phyloP scores from a whole-genome alignment of 2,888 invertebrate genomes.

The Phrixothrix hirtus region DNA sequence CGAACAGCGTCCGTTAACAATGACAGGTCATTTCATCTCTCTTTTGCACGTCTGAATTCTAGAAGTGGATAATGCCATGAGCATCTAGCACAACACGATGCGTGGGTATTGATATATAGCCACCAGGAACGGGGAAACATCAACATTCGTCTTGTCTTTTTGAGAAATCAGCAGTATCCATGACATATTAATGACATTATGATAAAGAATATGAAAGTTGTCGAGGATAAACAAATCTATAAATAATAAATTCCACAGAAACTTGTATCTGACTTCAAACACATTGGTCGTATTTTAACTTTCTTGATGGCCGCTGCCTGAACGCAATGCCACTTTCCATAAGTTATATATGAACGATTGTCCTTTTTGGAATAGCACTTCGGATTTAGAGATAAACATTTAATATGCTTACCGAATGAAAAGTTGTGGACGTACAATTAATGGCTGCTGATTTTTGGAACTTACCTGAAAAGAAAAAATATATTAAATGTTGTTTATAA shows the following conservation, averaged over 20 bases:
- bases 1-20: conserved; percentile 34
- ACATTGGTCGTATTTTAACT: conserved; percentile 49
- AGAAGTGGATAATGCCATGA: conserved; percentile 28
- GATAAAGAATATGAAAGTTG: conserved; percentile 55
- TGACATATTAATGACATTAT: conserved; percentile 55
- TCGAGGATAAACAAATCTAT: conserved; percentile 55
- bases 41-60: conserved; percentile 33
- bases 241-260: conserved; percentile 51
- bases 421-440: too few species aligned
- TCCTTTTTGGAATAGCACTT: conserved; percentile 27
- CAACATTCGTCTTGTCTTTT: conserved; percentile 54
- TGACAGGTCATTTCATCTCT: conserved; percentile 43
- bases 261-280: conserved; percentile 45
- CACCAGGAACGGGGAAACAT: conserved; percentile 51
- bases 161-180: conserved; percentile 52
- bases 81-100: conserved; percentile 30
- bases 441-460: too few species aligned
- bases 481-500: too few species aligned
- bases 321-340: conserved; percentile 46
- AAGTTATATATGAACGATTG: conserved; percentile 34
- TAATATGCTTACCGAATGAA: conserved; percentile 10
- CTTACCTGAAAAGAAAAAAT: conserved; percentile 23
- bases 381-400: conserved; percentile 13
- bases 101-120: conserved; percentile 54
- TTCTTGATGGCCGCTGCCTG: conserved; percentile 50